Conservation (phyloP, 2,888 invertebrate species). For the Tridacna crocea region DNA sequence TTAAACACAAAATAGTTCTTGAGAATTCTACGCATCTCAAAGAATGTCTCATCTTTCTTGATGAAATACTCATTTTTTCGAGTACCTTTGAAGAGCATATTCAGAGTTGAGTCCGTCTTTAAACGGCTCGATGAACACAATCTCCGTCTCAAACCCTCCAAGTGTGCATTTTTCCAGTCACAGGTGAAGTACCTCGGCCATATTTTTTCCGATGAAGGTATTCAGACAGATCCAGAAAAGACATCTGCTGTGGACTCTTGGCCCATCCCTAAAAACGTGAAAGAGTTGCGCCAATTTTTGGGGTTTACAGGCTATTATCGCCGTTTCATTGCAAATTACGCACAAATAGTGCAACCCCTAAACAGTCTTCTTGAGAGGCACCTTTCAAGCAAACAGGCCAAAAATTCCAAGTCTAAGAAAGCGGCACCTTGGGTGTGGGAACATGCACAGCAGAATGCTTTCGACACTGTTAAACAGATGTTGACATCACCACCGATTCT, state of each 20-base stretch:
- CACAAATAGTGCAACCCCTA: not conserved
- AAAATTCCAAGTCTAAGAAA: not conserved
- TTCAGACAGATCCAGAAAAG: constrained; percentile 5
- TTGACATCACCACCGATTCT: not conserved
- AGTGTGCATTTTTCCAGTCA: constrained; percentile 1
- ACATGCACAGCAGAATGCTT: not conserved
- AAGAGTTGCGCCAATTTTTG: not conserved
- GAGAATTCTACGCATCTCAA: constrained; percentile 13
- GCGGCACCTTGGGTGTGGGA: constrained; percentile 1
- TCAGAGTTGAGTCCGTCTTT: not conserved
- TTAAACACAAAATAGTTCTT: constrained; percentile 45
- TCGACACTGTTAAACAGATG: not conserved
- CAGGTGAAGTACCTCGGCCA: not conserved
- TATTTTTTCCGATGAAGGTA: not conserved
- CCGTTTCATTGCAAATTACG: not conserved
- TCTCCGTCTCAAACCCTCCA: not conserved
- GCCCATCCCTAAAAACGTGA: not conserved
- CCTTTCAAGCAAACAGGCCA: not conserved
- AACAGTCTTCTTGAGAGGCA: constrained; percentile 6
- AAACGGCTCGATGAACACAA: not conserved
- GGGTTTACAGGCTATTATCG: constrained; percentile 6
- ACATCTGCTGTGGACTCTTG: not conserved
- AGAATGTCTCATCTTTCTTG: constrained; percentile 2
- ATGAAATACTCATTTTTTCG: not conserved
- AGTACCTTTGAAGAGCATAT: constrained; percentile 4